Base-by-base conservation (phyloP, 1,140 invertebrate genomes). In the Thalassaphorura encarpata region DNA sequence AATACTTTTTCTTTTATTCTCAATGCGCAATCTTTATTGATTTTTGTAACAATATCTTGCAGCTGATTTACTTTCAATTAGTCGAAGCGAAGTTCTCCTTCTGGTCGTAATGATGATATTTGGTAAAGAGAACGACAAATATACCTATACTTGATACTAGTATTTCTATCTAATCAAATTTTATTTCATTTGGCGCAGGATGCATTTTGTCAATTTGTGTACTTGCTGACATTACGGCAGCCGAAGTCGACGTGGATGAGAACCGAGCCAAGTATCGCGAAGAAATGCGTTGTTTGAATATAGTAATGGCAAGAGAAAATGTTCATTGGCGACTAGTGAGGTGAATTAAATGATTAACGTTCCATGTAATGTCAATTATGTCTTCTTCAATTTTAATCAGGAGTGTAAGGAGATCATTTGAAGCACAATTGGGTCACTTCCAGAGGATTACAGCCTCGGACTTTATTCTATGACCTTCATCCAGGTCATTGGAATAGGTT, bases 191-290 rank as follows among this genome's bases (percentile, higher is more conserved):
- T 36, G 0, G n/a, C 16, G 16, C 28, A 62, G 61, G 61, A 21
- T 62, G 58, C 19, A 42, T 59, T n/a, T 47, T 59, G 21, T 33
- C 59, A 29, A 49, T 52, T 26, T 60, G 61, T 36, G 33, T 63
- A 13, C 45, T 60, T 18, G 54, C 61, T 24, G 58, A 64, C 41
- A 60, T 64, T 15, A 64, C 62, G 5, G 61, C 57, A 11, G 54
- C 61, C 3, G 54, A 56, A 42, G 57, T 63, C 0, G 61, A 63
- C 47, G 59, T 39, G 47, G 61, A 63, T 42, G 57, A 60, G 43
- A 54, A 52, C 16, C 54, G 61, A 8, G 50, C 54, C n/a, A 33
- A 45, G 2, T 63, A 40, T 40, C 39, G 51, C 24, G 57, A 63
- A 21, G 18, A 40, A 18, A 33, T 63, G 21, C 40, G 15, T 1